Percentiles rank a stretch among this genome's conserved stretches.
Conservation (phyloP, 1,140 invertebrate genomes). For the Macrosteles quadrilineatus region DNA sequence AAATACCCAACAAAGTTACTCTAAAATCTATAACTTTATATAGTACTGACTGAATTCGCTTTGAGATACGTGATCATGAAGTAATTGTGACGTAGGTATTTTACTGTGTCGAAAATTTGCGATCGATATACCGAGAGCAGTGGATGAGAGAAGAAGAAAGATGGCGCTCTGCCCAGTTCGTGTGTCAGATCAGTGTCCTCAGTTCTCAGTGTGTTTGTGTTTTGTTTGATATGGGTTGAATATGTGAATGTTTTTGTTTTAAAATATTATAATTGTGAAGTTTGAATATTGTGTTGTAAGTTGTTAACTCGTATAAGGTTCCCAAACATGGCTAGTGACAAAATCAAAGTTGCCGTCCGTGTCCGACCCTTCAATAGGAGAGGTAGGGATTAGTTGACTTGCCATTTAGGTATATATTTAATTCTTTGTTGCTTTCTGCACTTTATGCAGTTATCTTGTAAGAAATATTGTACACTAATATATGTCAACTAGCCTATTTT, state of each 20-base stretch:
- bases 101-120: constrained; percentile 4
- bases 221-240: constrained; percentile 38
- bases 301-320: constrained; percentile 14
- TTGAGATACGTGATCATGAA: neutral
- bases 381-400: constrained; percentile 73
- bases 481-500: no score
- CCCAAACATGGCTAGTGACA: constrained; percentile 74
- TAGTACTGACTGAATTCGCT: neutral
- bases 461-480: no score
- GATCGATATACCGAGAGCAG: constrained; percentile 32
- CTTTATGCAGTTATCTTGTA: no score
- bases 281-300: constrained; percentile 22
- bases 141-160: constrained; percentile 24
- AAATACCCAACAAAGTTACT: no score
- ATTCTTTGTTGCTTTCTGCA: no score
- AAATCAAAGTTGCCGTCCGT: constrained; percentile 95
- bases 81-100: constrained; percentile 13
- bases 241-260: constrained; percentile 28
- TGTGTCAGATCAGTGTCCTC: constrained; percentile 28
- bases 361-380: constrained; percentile 94
- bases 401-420: no score
- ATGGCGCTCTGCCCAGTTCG: constrained; percentile 33
- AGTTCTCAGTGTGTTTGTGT: constrained; percentile 7
- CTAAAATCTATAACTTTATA: neutral
- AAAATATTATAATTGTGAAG: constrained; percentile 16